phyloP scores from a whole-genome alignment of 2,113 vertebrate genomes.

The Bolborhynchus lineola region DNA sequence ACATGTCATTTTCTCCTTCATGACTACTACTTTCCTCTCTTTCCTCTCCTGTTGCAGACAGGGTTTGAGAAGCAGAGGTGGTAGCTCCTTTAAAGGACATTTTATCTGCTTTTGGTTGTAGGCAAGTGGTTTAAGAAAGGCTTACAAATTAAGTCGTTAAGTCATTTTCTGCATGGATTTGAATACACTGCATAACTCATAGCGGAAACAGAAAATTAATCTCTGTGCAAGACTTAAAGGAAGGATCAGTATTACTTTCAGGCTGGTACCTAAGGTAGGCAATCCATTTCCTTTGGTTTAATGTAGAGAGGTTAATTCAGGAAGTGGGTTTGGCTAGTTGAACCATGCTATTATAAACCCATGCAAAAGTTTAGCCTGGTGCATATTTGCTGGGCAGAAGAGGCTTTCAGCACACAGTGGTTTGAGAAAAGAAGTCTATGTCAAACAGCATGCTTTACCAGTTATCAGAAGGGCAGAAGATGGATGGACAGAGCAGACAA shows the following conservation, averaged over 20 bases:
- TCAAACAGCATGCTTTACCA: conserved; percentile 21
- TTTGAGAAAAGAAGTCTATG: not conserved
- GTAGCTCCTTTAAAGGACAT: not conserved
- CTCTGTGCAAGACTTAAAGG: not conserved
- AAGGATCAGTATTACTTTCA: not conserved
- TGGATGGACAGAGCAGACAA: conserved; percentile 20
- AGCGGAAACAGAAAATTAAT: not conserved
- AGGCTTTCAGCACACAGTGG: not conserved
- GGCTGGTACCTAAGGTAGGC: not conserved
- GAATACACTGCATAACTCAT: not conserved
- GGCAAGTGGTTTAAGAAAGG: not conserved
- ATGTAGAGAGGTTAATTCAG: not conserved
- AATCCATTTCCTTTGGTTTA: not conserved
- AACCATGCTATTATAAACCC: not conserved
- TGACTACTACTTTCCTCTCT: not conserved
- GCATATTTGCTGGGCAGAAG: not conserved
- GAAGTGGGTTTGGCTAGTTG: not conserved
- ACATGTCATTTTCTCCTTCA: not conserved
- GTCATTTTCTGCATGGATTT: not conserved
- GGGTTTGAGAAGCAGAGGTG: not conserved
- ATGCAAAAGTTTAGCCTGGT: not conserved
- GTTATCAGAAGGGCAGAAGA: conserved; percentile 14
- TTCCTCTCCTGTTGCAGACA: not conserved
- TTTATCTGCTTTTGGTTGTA: not conserved
- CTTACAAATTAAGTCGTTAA: not conserved